Conservation (phyloP, 2,888 invertebrate genomes). For the Choristoneura rosaceana region DNA sequence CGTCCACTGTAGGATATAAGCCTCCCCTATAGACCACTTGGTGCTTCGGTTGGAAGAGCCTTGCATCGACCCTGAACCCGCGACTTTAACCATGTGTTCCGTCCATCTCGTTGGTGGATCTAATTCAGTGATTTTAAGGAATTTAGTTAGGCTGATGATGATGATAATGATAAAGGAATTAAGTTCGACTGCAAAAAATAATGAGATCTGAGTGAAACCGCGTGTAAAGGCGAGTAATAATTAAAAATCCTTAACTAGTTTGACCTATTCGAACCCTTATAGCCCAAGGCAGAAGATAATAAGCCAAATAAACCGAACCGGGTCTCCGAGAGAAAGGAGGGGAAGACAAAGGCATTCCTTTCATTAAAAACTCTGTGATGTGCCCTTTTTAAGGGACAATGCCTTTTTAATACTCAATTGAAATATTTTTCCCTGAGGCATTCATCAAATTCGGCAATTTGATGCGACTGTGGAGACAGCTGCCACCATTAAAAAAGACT, state of each 20-base stretch:
- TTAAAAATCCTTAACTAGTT: not conserved
- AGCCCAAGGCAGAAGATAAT: constrained; percentile 1
- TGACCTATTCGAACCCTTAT: constrained; percentile 1
- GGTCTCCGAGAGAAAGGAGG: not conserved
- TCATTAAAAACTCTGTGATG: constrained; percentile 38
- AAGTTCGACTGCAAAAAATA: too few species aligned
- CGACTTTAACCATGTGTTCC: too few species aligned
- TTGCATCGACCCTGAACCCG: too few species aligned
- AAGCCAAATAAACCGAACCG: constrained; percentile 2
- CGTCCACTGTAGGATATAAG: too few species aligned
- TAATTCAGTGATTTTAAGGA: too few species aligned
- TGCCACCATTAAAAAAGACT: too few species aligned
- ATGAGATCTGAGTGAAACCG: too few species aligned
- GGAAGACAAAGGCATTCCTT: constrained; percentile 31
- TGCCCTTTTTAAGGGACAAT: constrained; percentile 19
- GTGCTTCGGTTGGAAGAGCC: too few species aligned
- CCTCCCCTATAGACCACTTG: too few species aligned
- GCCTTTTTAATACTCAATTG: constrained; percentile 1
- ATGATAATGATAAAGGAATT: too few species aligned
- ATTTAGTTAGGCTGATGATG: too few species aligned
- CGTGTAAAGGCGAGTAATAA: not conserved
- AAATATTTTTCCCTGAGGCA: not conserved
- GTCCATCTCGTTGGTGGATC: too few species aligned
- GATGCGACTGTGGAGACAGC: not conserved
- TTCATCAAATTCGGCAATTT: not conserved